A percentile compares a stretch with the other conserved stretches of the same genome.
Conservation (phyloP, 53 echinoderm and acorn worm genomes). For the Hippasteria phrygiana region DNA sequence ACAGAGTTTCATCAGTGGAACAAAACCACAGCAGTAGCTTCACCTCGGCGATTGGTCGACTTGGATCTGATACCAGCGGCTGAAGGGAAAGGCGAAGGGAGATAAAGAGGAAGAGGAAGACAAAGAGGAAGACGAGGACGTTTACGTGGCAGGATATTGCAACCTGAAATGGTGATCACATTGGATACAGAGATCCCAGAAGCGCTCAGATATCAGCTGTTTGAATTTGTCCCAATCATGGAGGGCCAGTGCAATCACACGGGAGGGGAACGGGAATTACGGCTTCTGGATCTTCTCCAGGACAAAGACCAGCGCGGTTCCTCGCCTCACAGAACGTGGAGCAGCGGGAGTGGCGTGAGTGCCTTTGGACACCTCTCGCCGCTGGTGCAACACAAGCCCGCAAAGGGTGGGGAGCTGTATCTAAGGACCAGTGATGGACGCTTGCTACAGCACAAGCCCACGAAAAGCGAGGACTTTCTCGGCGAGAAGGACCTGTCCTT, state of each 20-base stretch:
- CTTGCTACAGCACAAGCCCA: slow-evolving; percentile 46
- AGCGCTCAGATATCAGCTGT: slow-evolving; percentile 1
- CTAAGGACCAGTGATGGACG: slow-evolving; percentile 56
- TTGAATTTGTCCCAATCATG: slow-evolving; percentile 32
- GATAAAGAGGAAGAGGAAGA: neutral
- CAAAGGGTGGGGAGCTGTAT: slow-evolving; percentile 26
- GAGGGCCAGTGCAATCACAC: slow-evolving; percentile 56
- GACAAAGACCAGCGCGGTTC: slow-evolving; percentile 34
- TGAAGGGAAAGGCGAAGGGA: neutral
- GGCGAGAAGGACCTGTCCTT: slow-evolving; percentile 37
- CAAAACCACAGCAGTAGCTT: neutral
- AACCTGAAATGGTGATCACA: slow-evolving; percentile 37
- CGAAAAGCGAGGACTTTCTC: slow-evolving; percentile 30
- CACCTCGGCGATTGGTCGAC: neutral
- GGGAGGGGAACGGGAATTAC: slow-evolving; percentile 24
- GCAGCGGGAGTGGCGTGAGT: slow-evolving; percentile 34
- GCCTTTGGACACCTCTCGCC: slow-evolving; percentile 49
- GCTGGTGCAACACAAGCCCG: slow-evolving; percentile 14
- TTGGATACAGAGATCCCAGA: neutral
- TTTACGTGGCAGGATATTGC: neutral
- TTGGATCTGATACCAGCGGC: slow-evolving; percentile 18
- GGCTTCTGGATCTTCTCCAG: slow-evolving; percentile 46
- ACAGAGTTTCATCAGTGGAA: slow-evolving; percentile 13
- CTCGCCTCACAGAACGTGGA: slow-evolving; percentile 38
- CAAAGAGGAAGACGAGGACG: neutral